Percentiles rank a stretch among this genome's conserved stretches.
These are phyloP conservation scores for Platichthys stellatus DNA, from an alignment of 2,113 vertebrate species.

Conservation along the genomic window DNA sequence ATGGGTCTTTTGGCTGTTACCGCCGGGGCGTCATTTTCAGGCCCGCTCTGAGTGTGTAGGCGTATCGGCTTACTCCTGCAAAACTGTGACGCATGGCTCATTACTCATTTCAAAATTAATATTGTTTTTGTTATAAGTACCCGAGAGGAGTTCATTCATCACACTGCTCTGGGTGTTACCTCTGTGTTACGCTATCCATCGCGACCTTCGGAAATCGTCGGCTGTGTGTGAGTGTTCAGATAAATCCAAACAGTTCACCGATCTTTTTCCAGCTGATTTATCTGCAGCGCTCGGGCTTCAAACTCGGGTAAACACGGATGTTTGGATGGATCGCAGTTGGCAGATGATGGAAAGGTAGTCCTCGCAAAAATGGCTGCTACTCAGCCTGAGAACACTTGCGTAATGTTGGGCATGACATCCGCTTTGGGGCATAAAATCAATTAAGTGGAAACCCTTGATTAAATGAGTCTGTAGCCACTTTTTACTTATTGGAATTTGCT, in stretches of 20 bases:
- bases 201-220: constrained; percentile 36
- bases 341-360: constrained; percentile 9
- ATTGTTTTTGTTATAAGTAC: constrained; percentile 30
- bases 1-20: constrained; percentile 31
- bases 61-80: not conserved
- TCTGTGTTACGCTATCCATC: constrained; percentile 12
- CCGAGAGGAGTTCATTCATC: constrained; percentile 26
- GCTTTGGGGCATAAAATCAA: not conserved
- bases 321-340: not conserved
- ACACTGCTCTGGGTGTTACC: constrained; percentile 8
- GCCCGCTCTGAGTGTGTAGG: not conserved
- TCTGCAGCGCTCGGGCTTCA: not conserved
- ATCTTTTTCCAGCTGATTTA: constrained; percentile 20
- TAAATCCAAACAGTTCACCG: constrained; percentile 17
- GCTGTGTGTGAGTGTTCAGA: constrained; percentile 14
- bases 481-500: not conserved
- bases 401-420: not conserved
- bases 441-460: not conserved
- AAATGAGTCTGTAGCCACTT: not conserved
- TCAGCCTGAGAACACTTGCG: not conserved
- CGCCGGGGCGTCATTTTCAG: constrained; percentile 5
- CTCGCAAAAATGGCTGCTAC: not conserved
- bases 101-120: constrained; percentile 37
- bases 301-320: not conserved
- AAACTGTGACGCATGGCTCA: constrained; percentile 6